phyloP scores from a whole-genome alignment of 2,797 vertebrate species.

The Geotrypetes seraphini region DNA sequence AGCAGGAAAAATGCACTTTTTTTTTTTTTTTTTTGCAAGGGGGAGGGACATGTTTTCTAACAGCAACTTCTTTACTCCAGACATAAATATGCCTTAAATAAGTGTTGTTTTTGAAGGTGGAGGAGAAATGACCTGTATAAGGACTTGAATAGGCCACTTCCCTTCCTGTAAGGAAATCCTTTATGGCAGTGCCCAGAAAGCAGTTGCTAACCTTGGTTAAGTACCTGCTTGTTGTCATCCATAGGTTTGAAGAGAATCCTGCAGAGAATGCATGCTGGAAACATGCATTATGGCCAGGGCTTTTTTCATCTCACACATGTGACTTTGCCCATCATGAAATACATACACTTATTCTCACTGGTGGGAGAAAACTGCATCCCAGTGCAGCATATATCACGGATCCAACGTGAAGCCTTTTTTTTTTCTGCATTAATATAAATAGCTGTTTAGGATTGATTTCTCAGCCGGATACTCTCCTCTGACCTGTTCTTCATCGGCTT shows the following conservation, averaged over 20 bases:
- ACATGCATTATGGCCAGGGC: constrained; percentile 59
- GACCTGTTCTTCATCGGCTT: constrained; percentile 60
- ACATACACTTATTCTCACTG: constrained; percentile 61
- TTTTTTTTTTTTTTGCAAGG: too few species aligned
- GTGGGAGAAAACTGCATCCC: constrained; percentile 63
- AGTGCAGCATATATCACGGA: constrained; percentile 65
- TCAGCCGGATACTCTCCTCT: constrained; percentile 48
- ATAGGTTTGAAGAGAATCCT: constrained; percentile 56
- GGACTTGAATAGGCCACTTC: too few species aligned
- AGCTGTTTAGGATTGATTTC: constrained; percentile 69
- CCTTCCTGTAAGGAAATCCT: constrained; percentile 32
- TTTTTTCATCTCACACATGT: constrained; percentile 65
- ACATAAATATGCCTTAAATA: too few species aligned
- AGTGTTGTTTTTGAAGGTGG: too few species aligned
- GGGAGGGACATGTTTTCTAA: too few species aligned
- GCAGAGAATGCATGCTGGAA: constrained; percentile 47
- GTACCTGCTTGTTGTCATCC: constrained; percentile 62
- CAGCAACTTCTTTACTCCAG: too few species aligned
- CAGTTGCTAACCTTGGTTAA: constrained; percentile 58
- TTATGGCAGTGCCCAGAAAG: constrained; percentile 42
- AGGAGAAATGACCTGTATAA: too few species aligned
- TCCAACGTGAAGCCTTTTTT: constrained; percentile 64
- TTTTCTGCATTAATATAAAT: constrained; percentile 79
- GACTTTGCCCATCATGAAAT: constrained; percentile 63
- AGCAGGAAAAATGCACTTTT: too few species aligned